These are phyloP conservation scores for Monopterus albus DNA, from an alignment of 2,113 vertebrate species.

Conservation along the genomic window DNA sequence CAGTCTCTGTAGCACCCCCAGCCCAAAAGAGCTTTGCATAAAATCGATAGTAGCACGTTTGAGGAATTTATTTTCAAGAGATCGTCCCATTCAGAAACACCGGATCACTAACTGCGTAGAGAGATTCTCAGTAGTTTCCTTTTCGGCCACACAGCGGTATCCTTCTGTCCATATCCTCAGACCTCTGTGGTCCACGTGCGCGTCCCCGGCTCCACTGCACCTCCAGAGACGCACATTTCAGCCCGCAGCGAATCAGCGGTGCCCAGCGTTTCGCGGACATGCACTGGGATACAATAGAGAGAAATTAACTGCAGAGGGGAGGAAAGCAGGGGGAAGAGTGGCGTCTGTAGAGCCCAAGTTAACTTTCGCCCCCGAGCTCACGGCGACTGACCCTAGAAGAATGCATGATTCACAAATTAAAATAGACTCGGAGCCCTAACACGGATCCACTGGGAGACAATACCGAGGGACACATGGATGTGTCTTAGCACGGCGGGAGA, in stretches of 20 bases:
- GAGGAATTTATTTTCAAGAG: not conserved
- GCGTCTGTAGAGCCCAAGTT: constrained; percentile 63
- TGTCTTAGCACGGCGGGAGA: constrained; percentile 65
- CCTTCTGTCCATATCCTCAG: constrained; percentile 59
- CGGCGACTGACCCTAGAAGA: constrained; percentile 89
- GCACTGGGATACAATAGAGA: constrained; percentile 1
- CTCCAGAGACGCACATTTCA: constrained; percentile 7
- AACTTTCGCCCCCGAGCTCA: constrained; percentile 87
- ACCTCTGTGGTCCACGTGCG: constrained; percentile 16
- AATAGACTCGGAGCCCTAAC: constrained; percentile 83
- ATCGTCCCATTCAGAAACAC: not conserved
- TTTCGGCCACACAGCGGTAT: constrained; percentile 79
- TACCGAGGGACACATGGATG: constrained; percentile 85
- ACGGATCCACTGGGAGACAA: constrained; percentile 88
- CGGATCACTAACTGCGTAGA: not conserved
- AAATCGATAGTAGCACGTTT: not conserved
- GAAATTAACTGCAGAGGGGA: not conserved
- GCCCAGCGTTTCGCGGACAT: not conserved
- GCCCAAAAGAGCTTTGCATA: not conserved
- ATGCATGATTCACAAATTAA: constrained; percentile 92
- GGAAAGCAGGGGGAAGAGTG: not conserved
- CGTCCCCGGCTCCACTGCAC: constrained; percentile 15
- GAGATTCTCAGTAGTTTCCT: constrained; percentile 5
- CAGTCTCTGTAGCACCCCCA: not conserved
- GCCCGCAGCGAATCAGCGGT: not conserved